Base-by-base conservation (phyloP, 2,113 vertebrate genomes). In the Heterotis niloticus region DNA sequence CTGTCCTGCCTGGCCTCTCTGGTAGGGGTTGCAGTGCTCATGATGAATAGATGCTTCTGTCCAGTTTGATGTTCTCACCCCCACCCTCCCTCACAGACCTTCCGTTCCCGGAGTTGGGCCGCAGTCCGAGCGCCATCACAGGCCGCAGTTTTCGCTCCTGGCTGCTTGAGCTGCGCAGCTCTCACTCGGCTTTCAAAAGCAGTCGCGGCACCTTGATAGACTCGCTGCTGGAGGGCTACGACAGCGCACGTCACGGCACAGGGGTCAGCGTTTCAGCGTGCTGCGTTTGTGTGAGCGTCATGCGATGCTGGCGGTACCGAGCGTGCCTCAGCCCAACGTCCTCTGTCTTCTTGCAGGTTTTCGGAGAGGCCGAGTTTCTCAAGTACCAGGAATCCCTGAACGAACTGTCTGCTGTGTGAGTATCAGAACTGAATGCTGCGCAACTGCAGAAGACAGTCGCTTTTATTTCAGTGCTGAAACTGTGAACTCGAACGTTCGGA, bases 61-160 rank as follows among this genome's bases (percentile, higher is more conserved):
- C 51, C 20, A 44, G 34, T 44, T 44, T 44, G 34, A 44, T 44
- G 34, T 44, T 80, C 0, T 52, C 64, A 62, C 34, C 77, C 59
- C 80, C 18, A 80, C 24, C 73, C 62, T 0, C 78, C 69, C 77
- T n/a, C 52, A 14, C 80, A 99, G 97, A 96, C 83, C 93, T 98
- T 7, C 94, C 95, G 0, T 95, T 95, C 75, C 87, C 85, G 51
- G 84, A 89, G 4, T 90, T 96, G 79, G 93, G 94, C 16, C 90
- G 93, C 0, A 87, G 94, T 17, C 90, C 94, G 0, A 90, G 88
- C 0, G 92, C 95, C 77, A 85, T 98, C 78, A 96, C 95, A 0
- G 96, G 96, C 59, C 95, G 92, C 86, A 92, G 93, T 64, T 98
- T 98, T 86, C 92, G 91, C 57, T 92, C 91, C 62, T 98, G 96